Evolutionary conservation across 2,113 vertebrate species (phyloP), one percentile per base, ranked within the genome.

Genomic region (Dissostichus mawsoni): DNA sequence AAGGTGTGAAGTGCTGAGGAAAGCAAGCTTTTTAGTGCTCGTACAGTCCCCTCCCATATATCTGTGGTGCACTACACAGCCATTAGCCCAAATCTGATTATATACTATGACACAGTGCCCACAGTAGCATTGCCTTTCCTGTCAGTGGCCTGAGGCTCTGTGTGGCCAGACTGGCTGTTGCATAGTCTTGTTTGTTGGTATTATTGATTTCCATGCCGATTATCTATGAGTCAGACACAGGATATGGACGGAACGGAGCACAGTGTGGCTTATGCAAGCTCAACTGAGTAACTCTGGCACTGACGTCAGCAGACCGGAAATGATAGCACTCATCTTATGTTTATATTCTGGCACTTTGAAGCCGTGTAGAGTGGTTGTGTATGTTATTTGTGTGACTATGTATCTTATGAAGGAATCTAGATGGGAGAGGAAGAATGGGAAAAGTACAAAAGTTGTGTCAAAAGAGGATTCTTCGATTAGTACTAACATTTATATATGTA

Each of bases 191-290:
- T 89, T 88, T 88, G 68, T 84, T 92, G 80, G 76, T 87, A 29
- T 25, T 90, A 94, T 93, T 82, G 93, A 95, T 92, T 91, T 82
- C 68, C 76, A 89, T 86, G 86, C 83, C 55, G 71, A 90, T 93
- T 91, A 93, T 88, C 87, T 86, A 81, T 85, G 94, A 92, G 81
- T 92, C 89, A 92, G 82, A 64, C 82, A 76, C 82, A 88, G 83
- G 89, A 91, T 85, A 82, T 87, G 80, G 87, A 84, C 70, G 68
- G 87, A 68, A 57, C 48, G 84, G 85, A 82, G 78, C 78, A 74
- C 78, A 44, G 86, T 76, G 68, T 58, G 41, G 86, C 86, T 91
- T 94, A 93, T 89, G 87, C 87, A 93, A 93, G 85, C 89, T 83
- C 53, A 82, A 63, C 82, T 88, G 81, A 89, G 82, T 76, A 86